These are phyloP conservation scores for Boloria euphrosyne DNA, from an alignment of 2,888 invertebrate species.

Conservation along the genomic window DNA sequence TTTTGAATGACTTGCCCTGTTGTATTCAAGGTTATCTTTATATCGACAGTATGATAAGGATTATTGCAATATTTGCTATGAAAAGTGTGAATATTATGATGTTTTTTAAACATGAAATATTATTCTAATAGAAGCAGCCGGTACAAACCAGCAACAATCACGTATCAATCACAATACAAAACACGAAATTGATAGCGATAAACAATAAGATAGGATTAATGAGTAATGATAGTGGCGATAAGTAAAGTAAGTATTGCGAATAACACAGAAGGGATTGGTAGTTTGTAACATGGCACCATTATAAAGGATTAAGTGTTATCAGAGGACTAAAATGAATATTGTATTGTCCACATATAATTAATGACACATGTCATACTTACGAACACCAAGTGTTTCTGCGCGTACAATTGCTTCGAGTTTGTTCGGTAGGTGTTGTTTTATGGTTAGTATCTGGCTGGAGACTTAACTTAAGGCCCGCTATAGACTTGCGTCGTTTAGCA, in stretches of 20 bases:
- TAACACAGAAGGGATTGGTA: slow-evolving; percentile 29
- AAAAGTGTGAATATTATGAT: not conserved
- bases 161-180: slow-evolving; percentile 45
- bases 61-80: slow-evolving; percentile 1
- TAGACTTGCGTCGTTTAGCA: slow-evolving; percentile 76
- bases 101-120: not conserved
- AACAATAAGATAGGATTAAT: slow-evolving; percentile 49
- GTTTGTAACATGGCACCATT: slow-evolving; percentile 24
- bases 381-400: slow-evolving; percentile 81
- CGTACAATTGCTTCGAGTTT: slow-evolving; percentile 59
- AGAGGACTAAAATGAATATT: slow-evolving; percentile 19
- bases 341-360: slow-evolving; percentile 1
- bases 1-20: slow-evolving; percentile 26
- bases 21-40: slow-evolving; percentile 30
- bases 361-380: slow-evolving; percentile 50
- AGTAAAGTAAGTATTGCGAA: slow-evolving; percentile 44
- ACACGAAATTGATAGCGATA: slow-evolving; percentile 49
- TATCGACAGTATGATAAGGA: slow-evolving; percentile 14
- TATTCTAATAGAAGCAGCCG: slow-evolving; percentile 22
- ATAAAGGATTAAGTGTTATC: slow-evolving; percentile 30
- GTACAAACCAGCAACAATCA: slow-evolving; percentile 50
- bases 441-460: slow-evolving; percentile 60
- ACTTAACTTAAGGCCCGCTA: slow-evolving; percentile 70
- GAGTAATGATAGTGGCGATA: slow-evolving; percentile 50
- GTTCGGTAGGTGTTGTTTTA: slow-evolving; percentile 58